phyloP scores from a whole-genome alignment of 2,888 invertebrate species.

The Plutella xylostella region DNA sequence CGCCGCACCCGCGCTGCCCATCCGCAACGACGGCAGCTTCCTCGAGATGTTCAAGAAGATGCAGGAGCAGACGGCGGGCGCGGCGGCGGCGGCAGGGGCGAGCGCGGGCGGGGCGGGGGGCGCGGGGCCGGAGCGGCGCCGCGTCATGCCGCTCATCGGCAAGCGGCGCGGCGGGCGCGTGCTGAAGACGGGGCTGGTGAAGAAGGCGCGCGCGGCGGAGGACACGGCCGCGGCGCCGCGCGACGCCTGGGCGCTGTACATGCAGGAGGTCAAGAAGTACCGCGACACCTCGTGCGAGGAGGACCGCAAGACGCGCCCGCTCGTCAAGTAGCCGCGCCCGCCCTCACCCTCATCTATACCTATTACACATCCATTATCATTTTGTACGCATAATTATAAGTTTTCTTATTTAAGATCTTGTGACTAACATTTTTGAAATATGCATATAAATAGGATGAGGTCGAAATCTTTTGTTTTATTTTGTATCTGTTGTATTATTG shows the following conservation, averaged over 20 bases:
- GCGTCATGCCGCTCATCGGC: conserved; percentile 71
- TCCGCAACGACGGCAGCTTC: conserved; percentile 92
- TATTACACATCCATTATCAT: too few relatives aligned
- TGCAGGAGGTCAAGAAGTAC: conserved; percentile 94
- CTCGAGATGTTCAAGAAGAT: conserved; percentile 92
- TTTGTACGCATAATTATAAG: conserved; percentile 8
- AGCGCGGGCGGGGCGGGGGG: too few relatives aligned
- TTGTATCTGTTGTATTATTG: background rate
- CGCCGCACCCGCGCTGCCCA: conserved; percentile 72
- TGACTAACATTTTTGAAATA: too few relatives aligned
- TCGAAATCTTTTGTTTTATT: background rate
- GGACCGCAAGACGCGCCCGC: conserved; percentile 88
- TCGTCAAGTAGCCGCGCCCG: conserved; percentile 82
- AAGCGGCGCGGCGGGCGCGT: conserved; percentile 89
- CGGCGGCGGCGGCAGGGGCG: conserved; percentile 43
- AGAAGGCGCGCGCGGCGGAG: conserved; percentile 79
- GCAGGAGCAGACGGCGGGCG: conserved; percentile 74
- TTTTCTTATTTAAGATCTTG: too few relatives aligned
- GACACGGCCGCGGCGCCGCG: conserved; percentile 76
- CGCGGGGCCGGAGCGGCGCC: conserved; percentile 54
- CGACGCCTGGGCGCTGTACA: conserved; percentile 93
- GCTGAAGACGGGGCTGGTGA: conserved; percentile 90
- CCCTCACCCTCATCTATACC: too few relatives aligned
- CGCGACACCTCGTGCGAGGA: conserved; percentile 93
- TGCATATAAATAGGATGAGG: too few relatives aligned